Base-by-base conservation (phyloP, 1,140 invertebrate species). In the Neomicropteryx cornuta region DNA sequence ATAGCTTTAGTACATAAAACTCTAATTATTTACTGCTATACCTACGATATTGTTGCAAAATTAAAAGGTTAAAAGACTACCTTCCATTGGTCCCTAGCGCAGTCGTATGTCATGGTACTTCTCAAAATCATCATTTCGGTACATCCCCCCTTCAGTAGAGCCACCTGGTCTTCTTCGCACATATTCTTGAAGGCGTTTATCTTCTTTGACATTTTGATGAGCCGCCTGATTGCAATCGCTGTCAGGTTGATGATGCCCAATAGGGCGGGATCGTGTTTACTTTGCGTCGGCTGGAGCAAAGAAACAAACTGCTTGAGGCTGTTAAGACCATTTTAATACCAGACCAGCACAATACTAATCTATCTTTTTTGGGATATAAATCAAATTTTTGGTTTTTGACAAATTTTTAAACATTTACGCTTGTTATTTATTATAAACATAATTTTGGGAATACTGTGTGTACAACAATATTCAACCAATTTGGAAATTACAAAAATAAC, bases 161-260 rank as follows among this genome's bases (percentile, higher is more conserved):
- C 85, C 30, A 94, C 77, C 66, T 93, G 89, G 66, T 92, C 88
- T 49, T 88, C 85, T 53, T 91, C 84, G 51, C 86, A 92, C 77
- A 92, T 83, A 51, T 81, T 87, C 58, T 83, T 87, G 56, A 91
- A 94, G 17, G 79, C 82, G 46, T 75, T 81, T 23, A 93, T 87
- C 57, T 86, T 86, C 51, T 93, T 93, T 0, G 87, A 81, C 82
- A 92, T 91, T 59, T 90, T 89, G 47, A 94, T 93, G 16, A 95
- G 65, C 23, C 90, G 68, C 38, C 89, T 66, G 44, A 95, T 93
- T 3, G 89, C 88, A 38, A 91, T 77, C 3, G 91, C 88, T 1
- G 89, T 93, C 51, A 95, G 69, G 64, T 92, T 91, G 33, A 92
- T 87, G 4, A 92, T 79, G 48, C 84, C 84, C 30, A 90, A 63